phyloP scores from a whole-genome alignment of 2,888 invertebrate species.

The Chirona hameri region DNA sequence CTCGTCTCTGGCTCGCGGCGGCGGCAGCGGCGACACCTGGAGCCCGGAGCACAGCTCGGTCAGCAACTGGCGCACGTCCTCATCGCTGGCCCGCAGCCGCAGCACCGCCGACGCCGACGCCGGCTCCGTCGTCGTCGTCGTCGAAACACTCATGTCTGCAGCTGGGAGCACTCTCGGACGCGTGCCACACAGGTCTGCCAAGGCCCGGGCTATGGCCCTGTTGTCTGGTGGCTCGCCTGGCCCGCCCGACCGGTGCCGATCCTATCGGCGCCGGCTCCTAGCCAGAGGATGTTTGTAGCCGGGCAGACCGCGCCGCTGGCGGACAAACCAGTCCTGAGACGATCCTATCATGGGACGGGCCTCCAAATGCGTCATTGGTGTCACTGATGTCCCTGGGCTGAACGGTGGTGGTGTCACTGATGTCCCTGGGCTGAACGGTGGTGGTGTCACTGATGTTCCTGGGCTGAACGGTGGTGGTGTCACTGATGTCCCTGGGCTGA shows the following conservation, averaged over 20 bases:
- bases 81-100: not conserved
- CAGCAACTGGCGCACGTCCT: not conserved
- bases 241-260: not conserved
- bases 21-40: slow-evolving; percentile 42
- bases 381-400: not conserved
- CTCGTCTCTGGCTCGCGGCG: slow-evolving; percentile 41
- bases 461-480: no score
- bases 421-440: no score
- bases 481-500: no score
- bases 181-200: not conserved
- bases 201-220: not conserved
- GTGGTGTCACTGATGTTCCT: no score
- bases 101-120: not conserved
- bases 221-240: not conserved
- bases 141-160: not conserved
- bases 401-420: not conserved
- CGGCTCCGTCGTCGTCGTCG: not conserved
- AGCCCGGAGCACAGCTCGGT: slow-evolving; percentile 36
- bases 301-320: not conserved
- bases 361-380: not conserved
- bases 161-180: not conserved
- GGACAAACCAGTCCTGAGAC: not conserved
- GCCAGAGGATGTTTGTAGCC: not conserved
- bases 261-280: not conserved
- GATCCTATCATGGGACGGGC: not conserved